These are phyloP conservation scores for Micropterix aruncella DNA, from an alignment of 2,888 invertebrate species.

Conservation along the genomic window DNA sequence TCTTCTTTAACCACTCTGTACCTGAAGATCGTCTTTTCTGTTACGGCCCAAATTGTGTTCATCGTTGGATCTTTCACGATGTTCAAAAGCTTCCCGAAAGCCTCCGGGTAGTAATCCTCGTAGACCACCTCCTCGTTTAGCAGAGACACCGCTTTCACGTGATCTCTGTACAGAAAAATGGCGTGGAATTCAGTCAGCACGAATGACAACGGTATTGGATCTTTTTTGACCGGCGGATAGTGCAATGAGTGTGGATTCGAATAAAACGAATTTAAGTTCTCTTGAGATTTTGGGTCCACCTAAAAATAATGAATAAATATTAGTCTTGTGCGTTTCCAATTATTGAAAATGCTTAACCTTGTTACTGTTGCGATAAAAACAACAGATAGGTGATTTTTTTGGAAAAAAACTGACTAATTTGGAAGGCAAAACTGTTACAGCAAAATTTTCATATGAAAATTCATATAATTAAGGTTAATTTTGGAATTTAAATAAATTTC, in stretches of 20 bases:
- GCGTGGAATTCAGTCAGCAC: constrained; percentile 86
- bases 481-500: too few relatives aligned
- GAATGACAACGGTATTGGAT: constrained; percentile 52
- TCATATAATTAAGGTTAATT: too few relatives aligned
- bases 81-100: constrained; percentile 64
- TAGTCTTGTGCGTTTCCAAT: too few relatives aligned
- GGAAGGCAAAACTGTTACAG: too few relatives aligned
- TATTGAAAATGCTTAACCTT: too few relatives aligned
- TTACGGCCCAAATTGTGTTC: constrained; percentile 74
- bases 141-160: constrained; percentile 71
- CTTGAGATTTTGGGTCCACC: constrained; percentile 35
- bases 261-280: constrained; percentile 33
- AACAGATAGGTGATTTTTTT: too few relatives aligned
- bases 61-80: constrained; percentile 68
- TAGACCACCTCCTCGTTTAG: constrained; percentile 76
- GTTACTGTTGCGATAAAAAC: too few relatives aligned
- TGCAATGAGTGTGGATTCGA: constrained; percentile 29
- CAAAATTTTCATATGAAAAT: too few relatives aligned
- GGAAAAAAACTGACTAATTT: too few relatives aligned
- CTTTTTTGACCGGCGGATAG: constrained; percentile 27
- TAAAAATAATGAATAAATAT: too few relatives aligned
- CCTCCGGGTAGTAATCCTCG: constrained; percentile 72
- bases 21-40: constrained; percentile 71
- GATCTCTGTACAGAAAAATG: constrained; percentile 67
- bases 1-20: constrained; percentile 76